Base-by-base conservation (phyloP, 1,140 invertebrate species). In the Drosophila hydei region DNA sequence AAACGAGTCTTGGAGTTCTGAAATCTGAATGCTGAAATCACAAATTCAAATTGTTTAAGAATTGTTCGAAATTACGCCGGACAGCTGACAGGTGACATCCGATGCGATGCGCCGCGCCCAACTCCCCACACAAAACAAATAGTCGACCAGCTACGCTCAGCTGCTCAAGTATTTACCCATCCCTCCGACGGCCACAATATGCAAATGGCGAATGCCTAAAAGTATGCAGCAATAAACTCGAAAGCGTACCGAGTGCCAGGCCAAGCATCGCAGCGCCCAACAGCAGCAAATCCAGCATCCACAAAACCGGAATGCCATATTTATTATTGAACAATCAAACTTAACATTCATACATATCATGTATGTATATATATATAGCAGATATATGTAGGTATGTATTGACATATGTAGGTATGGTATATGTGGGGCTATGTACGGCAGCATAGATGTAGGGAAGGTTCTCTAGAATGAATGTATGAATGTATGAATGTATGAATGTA, bases 21-120 rank as follows among this genome's bases (percentile, higher is more conserved):
- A 62, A 50, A 30, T 63, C 19, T 54, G 33, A 48, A 70, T 38
- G 54, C 23, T 33, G 23, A 56, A 55, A 64, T 63, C 60, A 64
- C 18, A 64, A 70, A 70, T 55, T 64, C 68, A 50, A 64, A 58
- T 64, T 33, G 45, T 59, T 64, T 56, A 56, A 42, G 63, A 67
- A 16, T 51, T 33, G 45, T n/a, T 23, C 19, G 33, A 43, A 58
- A 16, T 59, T 8, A 50, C 14, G 48, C 30, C 30, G 48, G 63
- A 59, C 64, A 51, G 55, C 33, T 60, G 55, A 43, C 55, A 60
- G 55, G 18, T 59, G 63, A 50, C 38, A 51, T 61, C n/a, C 27
- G 43, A 36, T 18, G 47, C 11, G 42, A 19, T 11, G 18, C 18
- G 36, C 11, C n/a, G n/a, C n/a, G n/a, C n/a, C n/a, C n/a, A n/a